These are phyloP conservation scores for Rhagologus leucostigma DNA, from an alignment of 2,113 vertebrate genomes.

Conservation along the genomic window DNA sequence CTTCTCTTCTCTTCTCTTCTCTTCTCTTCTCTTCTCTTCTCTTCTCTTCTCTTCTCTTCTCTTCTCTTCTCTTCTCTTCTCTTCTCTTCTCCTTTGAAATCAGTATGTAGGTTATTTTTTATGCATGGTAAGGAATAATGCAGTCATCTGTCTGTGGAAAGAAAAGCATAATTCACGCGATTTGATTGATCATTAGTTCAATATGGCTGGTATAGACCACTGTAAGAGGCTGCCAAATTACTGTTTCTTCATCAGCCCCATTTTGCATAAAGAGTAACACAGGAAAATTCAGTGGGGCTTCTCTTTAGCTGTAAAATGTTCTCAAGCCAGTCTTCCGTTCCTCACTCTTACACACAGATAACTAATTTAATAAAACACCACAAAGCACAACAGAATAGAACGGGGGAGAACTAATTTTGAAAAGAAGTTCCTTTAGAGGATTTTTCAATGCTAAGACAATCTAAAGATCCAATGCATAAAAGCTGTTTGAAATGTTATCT, in stretches of 20 bases:
- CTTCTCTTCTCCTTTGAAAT: neutral
- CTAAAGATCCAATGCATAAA: neutral
- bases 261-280: neutral
- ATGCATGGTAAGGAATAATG: neutral
- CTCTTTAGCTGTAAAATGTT: neutral
- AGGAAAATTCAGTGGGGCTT: neutral
- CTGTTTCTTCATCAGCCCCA: neutral
- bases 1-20: accelerated
- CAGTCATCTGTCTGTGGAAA: neutral
- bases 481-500: neutral
- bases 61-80: accelerated
- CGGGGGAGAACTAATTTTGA: neutral
- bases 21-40: neutral
- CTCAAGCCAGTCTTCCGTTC: neutral
- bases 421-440: neutral
- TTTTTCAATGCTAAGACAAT: neutral
- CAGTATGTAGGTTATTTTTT: neutral
- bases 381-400: neutral
- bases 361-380: neutral
- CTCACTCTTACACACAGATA: neutral
- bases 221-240: neutral
- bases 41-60: too few species aligned
- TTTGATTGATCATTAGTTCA: neutral
- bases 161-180: neutral
- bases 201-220: neutral